Percentiles rank a stretch among this genome's conserved stretches.
Evolutionary conservation across 2,113 vertebrate species (phyloP).

Genomic region (Caranx melampygus): DNA sequence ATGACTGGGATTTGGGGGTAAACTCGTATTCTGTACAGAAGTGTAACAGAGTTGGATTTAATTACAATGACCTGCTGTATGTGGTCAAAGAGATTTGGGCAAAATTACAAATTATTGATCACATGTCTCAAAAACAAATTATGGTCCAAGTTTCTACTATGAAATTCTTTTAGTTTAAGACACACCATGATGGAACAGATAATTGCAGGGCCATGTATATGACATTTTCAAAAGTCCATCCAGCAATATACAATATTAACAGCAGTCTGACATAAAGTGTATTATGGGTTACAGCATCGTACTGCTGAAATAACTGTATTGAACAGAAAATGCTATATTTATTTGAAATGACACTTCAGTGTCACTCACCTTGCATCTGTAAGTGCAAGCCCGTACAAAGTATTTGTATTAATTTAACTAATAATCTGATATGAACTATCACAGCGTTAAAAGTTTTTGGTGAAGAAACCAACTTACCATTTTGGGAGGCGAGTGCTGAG

Average conservation of each 20-base stretch:
- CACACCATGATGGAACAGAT: neutral
- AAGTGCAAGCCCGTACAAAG: neutral
- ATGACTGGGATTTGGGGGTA: neutral
- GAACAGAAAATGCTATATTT: neutral
- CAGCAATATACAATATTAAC: neutral
- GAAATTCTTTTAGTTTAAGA: neutral
- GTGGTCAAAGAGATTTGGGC: neutral
- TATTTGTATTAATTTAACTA: neutral
- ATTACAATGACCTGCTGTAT: neutral
- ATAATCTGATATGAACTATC: neutral
- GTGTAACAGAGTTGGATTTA: neutral
- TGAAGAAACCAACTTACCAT: conserved; percentile 62
- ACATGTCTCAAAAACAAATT: neutral
- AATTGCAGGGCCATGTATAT: neutral
- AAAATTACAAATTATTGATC: neutral
- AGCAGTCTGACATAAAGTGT: no score
- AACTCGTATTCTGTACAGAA: neutral
- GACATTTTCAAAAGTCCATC: neutral
- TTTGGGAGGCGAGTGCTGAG: conserved; percentile 37
- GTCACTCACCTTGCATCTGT: neutral
- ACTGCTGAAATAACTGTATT: neutral
- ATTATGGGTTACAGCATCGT: neutral
- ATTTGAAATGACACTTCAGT: neutral
- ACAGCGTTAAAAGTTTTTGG: neutral
- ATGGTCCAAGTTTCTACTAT: neutral